These are phyloP conservation scores for Eospalax fontanierii DNA, from an alignment of 2,797 vertebrate genomes.

Conservation along the genomic window DNA sequence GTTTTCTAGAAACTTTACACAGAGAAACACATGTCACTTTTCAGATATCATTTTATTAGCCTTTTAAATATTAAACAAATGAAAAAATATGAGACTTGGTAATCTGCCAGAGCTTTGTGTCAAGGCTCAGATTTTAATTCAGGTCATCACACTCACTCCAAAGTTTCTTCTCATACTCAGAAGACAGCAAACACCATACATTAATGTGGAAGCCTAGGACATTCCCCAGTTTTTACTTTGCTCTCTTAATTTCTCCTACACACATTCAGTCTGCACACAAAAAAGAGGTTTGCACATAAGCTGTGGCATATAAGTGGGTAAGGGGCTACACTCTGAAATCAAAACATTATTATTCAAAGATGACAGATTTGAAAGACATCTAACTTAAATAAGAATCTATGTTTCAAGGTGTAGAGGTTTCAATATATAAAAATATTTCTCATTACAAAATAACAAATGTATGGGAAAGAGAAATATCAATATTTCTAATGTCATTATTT, in stretches of 20 bases:
- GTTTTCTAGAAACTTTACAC: not conserved
- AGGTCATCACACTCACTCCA: not conserved
- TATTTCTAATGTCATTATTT: constrained; percentile 43
- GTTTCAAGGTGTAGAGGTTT: not conserved
- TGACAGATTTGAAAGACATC: not conserved
- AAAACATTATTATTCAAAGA: not conserved
- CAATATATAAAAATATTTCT: constrained; percentile 39
- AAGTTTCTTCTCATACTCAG: not conserved
- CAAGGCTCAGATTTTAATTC: constrained; percentile 24
- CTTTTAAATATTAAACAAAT: not conserved
- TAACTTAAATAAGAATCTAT: constrained; percentile 29
- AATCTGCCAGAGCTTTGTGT: not conserved
- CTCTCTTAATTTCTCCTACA: not conserved
- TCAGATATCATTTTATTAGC: not conserved
- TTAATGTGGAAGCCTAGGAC: not conserved
- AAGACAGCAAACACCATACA: not conserved
- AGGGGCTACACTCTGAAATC: constrained; percentile 37
- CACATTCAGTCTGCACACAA: not conserved
- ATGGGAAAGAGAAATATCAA: not conserved
- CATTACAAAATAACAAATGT: not conserved
- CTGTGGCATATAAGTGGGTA: not conserved
- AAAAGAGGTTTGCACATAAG: not conserved
- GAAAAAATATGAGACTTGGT: not conserved
- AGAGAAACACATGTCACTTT: constrained; percentile 1
- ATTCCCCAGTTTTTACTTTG: constrained; percentile 19